phyloP scores from a whole-genome alignment of 35 echinoderm and acorn worm species.

The Antedon bifida region DNA sequence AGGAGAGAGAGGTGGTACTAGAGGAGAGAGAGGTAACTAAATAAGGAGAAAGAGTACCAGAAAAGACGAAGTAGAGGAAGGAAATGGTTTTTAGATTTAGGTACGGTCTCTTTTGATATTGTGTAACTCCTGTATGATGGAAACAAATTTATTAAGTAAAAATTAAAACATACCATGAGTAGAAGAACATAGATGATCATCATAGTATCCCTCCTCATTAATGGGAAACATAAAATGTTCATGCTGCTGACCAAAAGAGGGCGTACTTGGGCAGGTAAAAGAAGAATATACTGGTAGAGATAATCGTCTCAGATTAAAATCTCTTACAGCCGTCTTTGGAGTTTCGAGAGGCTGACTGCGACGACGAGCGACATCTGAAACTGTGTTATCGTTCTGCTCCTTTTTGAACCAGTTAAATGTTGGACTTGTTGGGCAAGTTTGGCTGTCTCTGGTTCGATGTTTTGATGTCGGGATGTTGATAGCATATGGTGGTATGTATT shows the following conservation, averaged over 20 bases:
- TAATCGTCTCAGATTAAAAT: neutral
- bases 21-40: no score
- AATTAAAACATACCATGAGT: neutral
- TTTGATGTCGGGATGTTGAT: neutral
- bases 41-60: no score
- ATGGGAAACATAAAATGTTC: neutral
- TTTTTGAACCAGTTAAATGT: neutral
- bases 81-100: no score
- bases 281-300: neutral
- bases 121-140: no score
- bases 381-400: neutral
- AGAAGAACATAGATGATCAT: neutral
- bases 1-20: no score
- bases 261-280: neutral
- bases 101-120: no score
- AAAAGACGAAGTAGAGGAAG: no score
- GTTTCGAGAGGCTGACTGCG: neutral
- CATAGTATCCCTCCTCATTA: neutral
- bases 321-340: neutral
- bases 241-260: neutral
- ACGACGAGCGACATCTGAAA: neutral
- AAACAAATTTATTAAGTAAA: no score
- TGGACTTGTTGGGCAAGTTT: neutral
- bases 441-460: neutral
- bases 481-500: neutral